Conservation (phyloP, 2,888 invertebrate species). For the Chymomyza caudatula region DNA sequence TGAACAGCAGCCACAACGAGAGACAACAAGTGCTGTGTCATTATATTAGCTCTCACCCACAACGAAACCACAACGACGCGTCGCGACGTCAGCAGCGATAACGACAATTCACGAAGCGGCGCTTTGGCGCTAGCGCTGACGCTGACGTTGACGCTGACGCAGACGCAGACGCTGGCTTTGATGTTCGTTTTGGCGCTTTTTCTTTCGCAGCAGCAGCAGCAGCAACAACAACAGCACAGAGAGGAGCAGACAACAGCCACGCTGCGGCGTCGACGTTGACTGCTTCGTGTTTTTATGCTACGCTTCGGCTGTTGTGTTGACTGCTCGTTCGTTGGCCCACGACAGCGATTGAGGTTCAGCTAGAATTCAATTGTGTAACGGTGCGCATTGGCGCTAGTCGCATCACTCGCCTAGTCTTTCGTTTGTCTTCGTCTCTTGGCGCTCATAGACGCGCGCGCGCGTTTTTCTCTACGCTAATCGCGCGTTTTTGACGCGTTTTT, state of each 20-base stretch:
- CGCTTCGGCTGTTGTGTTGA: conserved; percentile 52
- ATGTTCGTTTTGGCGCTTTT: conserved; percentile 11
- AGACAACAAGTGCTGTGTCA: conserved; percentile 48
- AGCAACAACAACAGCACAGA: not conserved
- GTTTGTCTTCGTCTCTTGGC: conserved; percentile 17
- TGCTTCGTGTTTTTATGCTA: conserved; percentile 54
- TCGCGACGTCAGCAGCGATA: not conserved
- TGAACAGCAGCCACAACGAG: conserved; percentile 13
- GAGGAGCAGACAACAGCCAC: not conserved
- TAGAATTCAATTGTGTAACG: conserved; percentile 73
- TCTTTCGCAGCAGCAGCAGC: conserved; percentile 30
- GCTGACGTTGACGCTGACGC: not conserved
- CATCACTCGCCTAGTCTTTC: conserved; percentile 3
- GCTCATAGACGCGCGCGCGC: conserved; percentile 36
- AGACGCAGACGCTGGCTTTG: too few relatives aligned
- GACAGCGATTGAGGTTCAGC: conserved; percentile 59
- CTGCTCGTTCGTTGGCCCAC: conserved; percentile 28
- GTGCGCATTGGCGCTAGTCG: conserved; percentile 38
- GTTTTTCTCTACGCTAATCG: not conserved
- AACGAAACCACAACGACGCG: not conserved
- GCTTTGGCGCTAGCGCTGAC: not conserved
- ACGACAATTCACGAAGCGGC: not conserved
- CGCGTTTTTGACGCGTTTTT: conserved; percentile 41
- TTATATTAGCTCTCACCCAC: conserved; percentile 42
- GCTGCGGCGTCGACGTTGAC: conserved; percentile 13